These are phyloP conservation scores for Asobara japonica DNA, from an alignment of 1,140 invertebrate species.

Conservation along the genomic window DNA sequence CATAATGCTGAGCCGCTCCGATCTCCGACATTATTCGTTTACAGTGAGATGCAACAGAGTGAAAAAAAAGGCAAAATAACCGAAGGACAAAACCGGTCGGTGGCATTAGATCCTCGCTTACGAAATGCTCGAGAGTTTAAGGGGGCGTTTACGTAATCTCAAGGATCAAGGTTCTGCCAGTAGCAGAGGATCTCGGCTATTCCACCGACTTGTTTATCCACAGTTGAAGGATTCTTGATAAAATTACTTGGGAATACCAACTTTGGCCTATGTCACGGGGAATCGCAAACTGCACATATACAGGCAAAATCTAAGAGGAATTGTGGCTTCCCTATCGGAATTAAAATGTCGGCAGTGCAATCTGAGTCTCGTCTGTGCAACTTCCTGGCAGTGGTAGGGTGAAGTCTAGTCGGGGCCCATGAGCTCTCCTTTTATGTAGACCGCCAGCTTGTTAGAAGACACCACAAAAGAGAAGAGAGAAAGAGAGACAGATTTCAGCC, in stretches of 20 bases:
- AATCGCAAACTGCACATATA: neutral
- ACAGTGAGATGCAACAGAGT: neutral
- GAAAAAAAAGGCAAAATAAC: neutral
- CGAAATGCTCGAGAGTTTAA: neutral
- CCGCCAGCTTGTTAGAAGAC: slow-evolving; percentile 12
- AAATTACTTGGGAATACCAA: neutral
- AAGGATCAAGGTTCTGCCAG: neutral
- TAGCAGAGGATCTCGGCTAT: neutral
- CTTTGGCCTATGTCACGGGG: neutral
- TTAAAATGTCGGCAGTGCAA: slow-evolving; percentile 41
- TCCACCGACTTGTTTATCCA: neutral
- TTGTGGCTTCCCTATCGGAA: slow-evolving; percentile 36
- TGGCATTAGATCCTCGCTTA: slow-evolving; percentile 6
- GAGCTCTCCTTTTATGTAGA: slow-evolving; percentile 24
- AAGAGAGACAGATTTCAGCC: neutral
- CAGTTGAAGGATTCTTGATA: neutral
- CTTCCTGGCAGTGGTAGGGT: slow-evolving; percentile 38
- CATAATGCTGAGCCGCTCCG: neutral
- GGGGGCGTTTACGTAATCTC: neutral
- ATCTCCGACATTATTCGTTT: neutral
- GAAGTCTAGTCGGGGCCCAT: slow-evolving; percentile 1
- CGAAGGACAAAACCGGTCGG: neutral
- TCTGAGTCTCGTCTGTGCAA: slow-evolving; percentile 41
- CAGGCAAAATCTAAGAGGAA: neutral
- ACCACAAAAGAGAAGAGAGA: slow-evolving; percentile 5